Evolutionary conservation across 2,888 invertebrate species (phyloP), one percentile per base, ranked within the genome.

Genomic region (Lobophora halterata): DNA sequence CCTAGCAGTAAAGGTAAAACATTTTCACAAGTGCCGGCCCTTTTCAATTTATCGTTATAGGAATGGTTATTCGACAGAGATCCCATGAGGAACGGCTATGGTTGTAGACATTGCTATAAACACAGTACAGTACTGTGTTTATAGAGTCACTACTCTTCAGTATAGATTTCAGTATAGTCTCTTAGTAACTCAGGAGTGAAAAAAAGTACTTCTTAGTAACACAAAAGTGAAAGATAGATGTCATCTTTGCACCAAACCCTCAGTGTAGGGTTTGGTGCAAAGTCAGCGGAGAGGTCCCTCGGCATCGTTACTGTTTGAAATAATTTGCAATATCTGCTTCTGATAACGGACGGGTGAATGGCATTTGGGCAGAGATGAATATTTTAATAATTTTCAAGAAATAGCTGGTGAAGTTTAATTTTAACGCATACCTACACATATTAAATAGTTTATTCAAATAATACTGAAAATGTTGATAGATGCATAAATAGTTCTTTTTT

Each of bases 41-140:
- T n/a, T 5, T 5, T 26, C 26, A 29, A 35, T 35, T 46, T 16
- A 21, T 17, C n/a, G 19, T 46, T 38, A 46, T 33, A 20, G 41
- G 25, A 34, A 46, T 41, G 31, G 34, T 35, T 42, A 38, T 29
- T 37, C 28, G 25, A 28, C 31, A 17, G 34, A 38, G 24, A 19
- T 7, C 23, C 26, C 23, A 34, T 41, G 34, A 46, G 37, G 29
- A 40, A 24, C 30, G 29, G 17, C 19, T 19, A 30, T 37, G 18
- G 41, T 28, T 6, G 32, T 31, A 8, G 19, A 24, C 20, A 25
- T 21, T 3, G 36, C 32, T 28, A 14, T 11, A 25, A 27, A 14
- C 11, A 6, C n/a, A n/a, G n/a, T n/a, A 10, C 5, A 11, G 12
- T 18, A 28, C 10, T 5, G 5, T n/a, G 28, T 5, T 18, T 18